Conservation (phyloP, 53 echinoderm and acorn worm species). For the Pentamera pediparva region DNA sequence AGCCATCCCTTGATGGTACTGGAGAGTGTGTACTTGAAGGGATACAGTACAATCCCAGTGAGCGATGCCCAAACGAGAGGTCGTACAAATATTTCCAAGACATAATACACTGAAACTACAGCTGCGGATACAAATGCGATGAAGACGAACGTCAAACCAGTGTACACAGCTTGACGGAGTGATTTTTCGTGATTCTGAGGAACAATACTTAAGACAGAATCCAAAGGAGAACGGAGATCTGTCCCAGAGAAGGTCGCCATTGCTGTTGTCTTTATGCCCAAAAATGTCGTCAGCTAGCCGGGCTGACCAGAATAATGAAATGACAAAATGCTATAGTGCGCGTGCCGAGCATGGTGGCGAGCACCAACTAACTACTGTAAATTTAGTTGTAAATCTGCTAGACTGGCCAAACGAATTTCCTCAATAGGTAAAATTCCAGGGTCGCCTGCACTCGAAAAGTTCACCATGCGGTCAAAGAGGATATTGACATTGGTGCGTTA, state of each 20-base stretch:
- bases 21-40: conserved; percentile 89
- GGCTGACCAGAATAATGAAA: background rate
- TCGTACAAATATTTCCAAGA: conserved; percentile 82
- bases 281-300: background rate
- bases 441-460: too few species aligned
- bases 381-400: too few species aligned
- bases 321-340: background rate
- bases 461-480: too few species aligned
- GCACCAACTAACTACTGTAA: too few species aligned
- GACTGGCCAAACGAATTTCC: too few species aligned
- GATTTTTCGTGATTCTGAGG: conserved; percentile 96
- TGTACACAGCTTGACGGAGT: conserved; percentile 91
- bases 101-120: conserved; percentile 84
- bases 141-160: conserved; percentile 78
- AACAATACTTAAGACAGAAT: conserved; percentile 71
- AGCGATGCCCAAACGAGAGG: conserved; percentile 87
- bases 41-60: conserved; percentile 85
- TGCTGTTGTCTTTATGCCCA: conserved; percentile 54
- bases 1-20: conserved; percentile 82
- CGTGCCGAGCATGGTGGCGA: too few species aligned
- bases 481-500: too few species aligned
- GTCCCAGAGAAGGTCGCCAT: conserved; percentile 22
- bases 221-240: conserved; percentile 73
- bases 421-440: too few species aligned
- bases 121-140: conserved; percentile 59